Conservation (phyloP, 2,888 invertebrate species). For the Bhutanitis thaidina region DNA sequence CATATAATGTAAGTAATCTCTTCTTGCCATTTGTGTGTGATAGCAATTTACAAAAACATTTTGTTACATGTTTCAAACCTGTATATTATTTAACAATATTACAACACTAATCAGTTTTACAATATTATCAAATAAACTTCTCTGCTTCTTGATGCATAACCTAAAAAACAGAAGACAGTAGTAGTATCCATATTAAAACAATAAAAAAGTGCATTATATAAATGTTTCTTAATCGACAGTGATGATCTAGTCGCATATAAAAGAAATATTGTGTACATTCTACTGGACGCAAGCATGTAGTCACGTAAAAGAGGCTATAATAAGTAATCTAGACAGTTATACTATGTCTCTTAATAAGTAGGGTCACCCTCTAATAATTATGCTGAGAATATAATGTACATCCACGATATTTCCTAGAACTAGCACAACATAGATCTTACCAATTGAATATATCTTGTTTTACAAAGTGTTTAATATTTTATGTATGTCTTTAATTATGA, state of each 20-base stretch:
- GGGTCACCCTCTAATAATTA: slow-evolving; percentile 4
- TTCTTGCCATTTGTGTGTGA: no score
- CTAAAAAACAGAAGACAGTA: slow-evolving; percentile 5
- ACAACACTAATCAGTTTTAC: slow-evolving; percentile 1
- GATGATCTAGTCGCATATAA: slow-evolving; percentile 12
- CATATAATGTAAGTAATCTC: no score
- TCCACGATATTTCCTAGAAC: not conserved
- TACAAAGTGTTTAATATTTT: not conserved
- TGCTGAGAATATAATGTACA: slow-evolving; percentile 1
- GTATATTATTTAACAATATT: slow-evolving; percentile 8
- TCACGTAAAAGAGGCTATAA: slow-evolving; percentile 38
- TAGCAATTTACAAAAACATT: no score
- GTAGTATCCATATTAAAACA: slow-evolving; percentile 16
- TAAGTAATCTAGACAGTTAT: slow-evolving; percentile 10
- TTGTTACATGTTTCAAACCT: not conserved
- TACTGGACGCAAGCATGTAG: slow-evolving; percentile 62
- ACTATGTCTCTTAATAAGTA: slow-evolving; percentile 9
- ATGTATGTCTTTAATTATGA: not conserved
- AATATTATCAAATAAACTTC: not conserved
- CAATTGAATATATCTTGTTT: slow-evolving; percentile 3
- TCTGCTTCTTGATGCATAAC: not conserved
- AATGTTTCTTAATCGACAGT: slow-evolving; percentile 14
- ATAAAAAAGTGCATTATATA: slow-evolving; percentile 15
- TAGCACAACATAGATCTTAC: slow-evolving; percentile 5
- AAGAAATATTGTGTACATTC: slow-evolving; percentile 20